Evolutionary conservation across 2,797 vertebrate genomes (phyloP), one percentile per base, ranked within the genome.

Genomic region (Allochrocebus solatus): DNA sequence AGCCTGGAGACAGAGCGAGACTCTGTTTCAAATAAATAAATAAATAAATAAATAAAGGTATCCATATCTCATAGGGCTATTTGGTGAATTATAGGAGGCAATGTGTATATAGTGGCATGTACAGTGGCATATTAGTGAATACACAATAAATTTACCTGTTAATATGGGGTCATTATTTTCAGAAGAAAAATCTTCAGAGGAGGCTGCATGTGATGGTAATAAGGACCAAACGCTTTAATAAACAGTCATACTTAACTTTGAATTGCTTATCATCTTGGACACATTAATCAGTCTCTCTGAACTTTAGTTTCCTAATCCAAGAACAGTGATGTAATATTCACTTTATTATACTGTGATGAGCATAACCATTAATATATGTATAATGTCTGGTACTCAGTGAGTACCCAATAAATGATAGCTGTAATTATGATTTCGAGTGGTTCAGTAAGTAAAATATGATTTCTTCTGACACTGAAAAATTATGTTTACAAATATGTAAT

Each of bases 401-500:
- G 19, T 91, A 12, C 78, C 97, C 89, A 59, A 76, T 86, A 95
- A 96, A 59, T n/a, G 70, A 97, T 81, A 91, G 84, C 30, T 94
- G 41, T 93, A 96, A 94, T 95, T 93, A 95, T 89, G 75, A 75
- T 48, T 96, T 67, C 59, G 87, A 96, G 59, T 78, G 83, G 53
- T 97, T 96, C 84, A 95, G 43, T 88, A 95, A 70, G 75, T 82
- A 96, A 97, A 86, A 91, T 84, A 91, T 22, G 64, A 97, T 92
- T 95, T 95, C 55, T 86, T 55, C 59, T 95, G 88, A 95, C 85
- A 96, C 48, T 96, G 83, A 97, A 91, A 97, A 97, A 96, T 97
- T 91, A 95, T 96, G 64, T 89, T 97, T 97, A 96, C 85, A 94
- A 96, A 96, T 91, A 53, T 43, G 53, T 95, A 97, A 96, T 87